Evolutionary conservation across 2,797 vertebrate genomes (phyloP), one percentile per base, ranked within the genome.

Genomic region (Nothura maculosa): DNA sequence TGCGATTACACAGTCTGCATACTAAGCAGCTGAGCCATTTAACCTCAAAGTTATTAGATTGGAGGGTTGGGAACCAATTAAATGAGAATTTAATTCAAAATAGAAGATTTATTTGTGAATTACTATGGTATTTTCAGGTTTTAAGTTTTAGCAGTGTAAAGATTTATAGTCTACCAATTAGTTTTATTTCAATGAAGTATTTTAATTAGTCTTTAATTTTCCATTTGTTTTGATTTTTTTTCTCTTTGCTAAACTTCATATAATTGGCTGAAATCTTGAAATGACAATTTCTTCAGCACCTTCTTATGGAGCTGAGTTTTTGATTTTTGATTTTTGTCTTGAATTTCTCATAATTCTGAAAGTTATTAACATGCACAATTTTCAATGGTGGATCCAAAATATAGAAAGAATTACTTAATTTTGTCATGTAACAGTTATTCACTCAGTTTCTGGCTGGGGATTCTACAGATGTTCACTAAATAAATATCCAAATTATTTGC

Each of bases 1-100:
- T 95, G 84, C 55, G 73, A 43, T 77, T 92, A 96, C 81, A 40
- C 64, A 84, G 87, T 80, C 90, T 97, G 94, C 96, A 97, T 98
- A 93, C 82, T 90, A 97, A 98, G 92, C 24, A 79, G 84, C 82
- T 82, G 85, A 91, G 87, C 89, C 6, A 74, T 96, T 96, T 96
- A 96, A 91, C 88, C 93, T 94, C 64, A 62, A 87, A 93, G 60
- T 83, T 78, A 86, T 94, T 95, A 87, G 77, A 86, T 3, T 89
- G 82, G 80, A 95, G 96, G 68, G 10, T 81, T 90, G 87, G 82
- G 58, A 97, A 93, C 85, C 83, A 96, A 95, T 96, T 96, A 93
- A 96, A 89, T 92, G 76, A 67, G 55, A 82, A 93, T 93, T 96
- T 95, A 81, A 67, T 91, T 97, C 87, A 95, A 69, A 96, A 91